These are phyloP conservation scores for Platycheirus albimanus DNA, from an alignment of 2,888 invertebrate genomes.

Conservation along the genomic window DNA sequence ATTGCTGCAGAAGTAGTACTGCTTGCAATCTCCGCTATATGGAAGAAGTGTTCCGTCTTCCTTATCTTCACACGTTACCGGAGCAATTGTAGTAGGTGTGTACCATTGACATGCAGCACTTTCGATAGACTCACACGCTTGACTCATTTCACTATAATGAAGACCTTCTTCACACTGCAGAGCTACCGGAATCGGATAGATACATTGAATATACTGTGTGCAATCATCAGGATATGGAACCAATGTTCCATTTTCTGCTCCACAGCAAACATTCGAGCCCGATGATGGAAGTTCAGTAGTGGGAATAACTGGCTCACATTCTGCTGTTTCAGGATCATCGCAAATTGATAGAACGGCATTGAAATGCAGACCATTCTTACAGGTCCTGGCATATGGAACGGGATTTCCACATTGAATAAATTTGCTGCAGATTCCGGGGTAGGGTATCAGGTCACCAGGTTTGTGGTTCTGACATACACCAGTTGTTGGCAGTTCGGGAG, in stretches of 20 bases:
- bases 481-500: conserved; percentile 55
- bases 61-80: conserved; percentile 1
- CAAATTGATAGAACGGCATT: conserved; percentile 68
- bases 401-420: conserved; percentile 74
- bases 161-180: conserved; percentile 73
- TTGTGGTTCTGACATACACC: conserved; percentile 68
- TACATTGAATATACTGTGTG: conserved; percentile 74
- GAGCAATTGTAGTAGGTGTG: background rate
- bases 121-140: conserved; percentile 74
- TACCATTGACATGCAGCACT: conserved; percentile 76
- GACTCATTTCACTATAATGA: conserved; percentile 68
- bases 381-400: conserved; percentile 57
- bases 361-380: conserved; percentile 59
- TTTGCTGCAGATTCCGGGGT: conserved; percentile 68
- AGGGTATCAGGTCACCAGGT: conserved; percentile 60
- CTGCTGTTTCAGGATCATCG: conserved; percentile 67
- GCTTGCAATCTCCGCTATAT: conserved; percentile 76
- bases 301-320: conserved; percentile 41
- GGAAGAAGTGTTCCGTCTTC: conserved; percentile 76
- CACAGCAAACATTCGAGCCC: conserved; percentile 49
- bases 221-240: conserved; percentile 68
- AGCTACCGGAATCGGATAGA: conserved; percentile 54
- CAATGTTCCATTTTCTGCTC: conserved; percentile 24
- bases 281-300: conserved; percentile 4
- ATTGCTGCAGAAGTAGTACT: conserved; percentile 76